Percentiles rank a stretch among this genome's conserved stretches.
Evolutionary conservation across 2,888 invertebrate species (phyloP).

Genomic region (Antheraea yamamai): DNA sequence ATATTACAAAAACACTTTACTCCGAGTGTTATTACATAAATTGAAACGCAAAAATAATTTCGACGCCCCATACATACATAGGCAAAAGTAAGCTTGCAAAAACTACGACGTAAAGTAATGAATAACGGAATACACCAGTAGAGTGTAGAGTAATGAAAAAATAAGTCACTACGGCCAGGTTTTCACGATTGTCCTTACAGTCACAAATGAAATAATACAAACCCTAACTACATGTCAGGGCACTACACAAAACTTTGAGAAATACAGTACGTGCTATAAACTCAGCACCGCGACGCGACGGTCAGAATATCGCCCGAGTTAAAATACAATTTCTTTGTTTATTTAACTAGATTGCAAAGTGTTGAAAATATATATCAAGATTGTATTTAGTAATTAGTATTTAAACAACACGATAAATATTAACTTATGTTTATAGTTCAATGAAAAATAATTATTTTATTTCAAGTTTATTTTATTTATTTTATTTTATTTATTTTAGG

Average conservation of each 20-base stretch:
- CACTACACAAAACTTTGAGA: constrained; percentile 1
- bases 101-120: no score
- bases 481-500: no score
- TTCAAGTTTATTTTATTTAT: no score
- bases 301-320: neutral
- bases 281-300: neutral
- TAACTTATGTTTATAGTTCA: neutral
- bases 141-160: no score
- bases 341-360: neutral
- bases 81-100: no score
- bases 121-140: no score
- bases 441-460: neutral
- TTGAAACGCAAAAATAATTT: no score
- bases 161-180: no score
- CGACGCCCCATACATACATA: no score
- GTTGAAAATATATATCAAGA: neutral
- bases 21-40: no score
- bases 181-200: no score
- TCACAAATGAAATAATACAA: neutral
- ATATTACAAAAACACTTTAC: no score
- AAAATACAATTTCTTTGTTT: neutral
- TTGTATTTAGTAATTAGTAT: neutral
- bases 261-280: neutral
- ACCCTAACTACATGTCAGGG: neutral
- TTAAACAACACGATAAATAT: neutral